Base-by-base conservation (phyloP, 30 jellyfish, hydroid and myxozoan species). In the Cassiopea andromeda region DNA sequence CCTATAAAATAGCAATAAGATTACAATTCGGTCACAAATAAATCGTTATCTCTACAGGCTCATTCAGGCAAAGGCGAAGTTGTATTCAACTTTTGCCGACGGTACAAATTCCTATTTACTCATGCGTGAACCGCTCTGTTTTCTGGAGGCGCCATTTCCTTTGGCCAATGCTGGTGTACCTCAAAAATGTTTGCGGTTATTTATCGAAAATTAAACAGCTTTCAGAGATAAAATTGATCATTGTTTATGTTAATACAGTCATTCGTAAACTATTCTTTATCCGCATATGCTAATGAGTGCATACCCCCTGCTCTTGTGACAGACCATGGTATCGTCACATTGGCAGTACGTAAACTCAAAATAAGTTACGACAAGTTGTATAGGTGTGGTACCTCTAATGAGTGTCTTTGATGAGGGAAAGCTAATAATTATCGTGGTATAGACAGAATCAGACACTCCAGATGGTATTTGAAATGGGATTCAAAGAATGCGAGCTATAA, bases 101-200 rank as follows among this genome's bases (percentile, higher is more conserved):
- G 86, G 49, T 48, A 85, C 17, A 49, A 86, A 76, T 86, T 47
- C 89, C 46, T 75, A 19, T 12, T 87, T 90, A 87, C 73, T 87
- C 86, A 87, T 15, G 80, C 94, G 90, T 87, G 82, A 85, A 69
- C 5, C 78, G 90, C 90, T 69, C 85, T 87, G 94, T 78, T 87
- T 77, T 87, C 83, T 17, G 49, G 78, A 87, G 94, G 94, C 90
- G 90, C 90, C 94, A 87, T 87, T 87, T 87, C 94, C 94, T 80
- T 48, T 72, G 72, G 68, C 47, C 69, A 70, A 81, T 84, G 60
- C 85, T 77, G 90, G 94, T 81, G 14, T 48, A 79, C 94, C 94
- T 76, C 90, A 78, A 49, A 75, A 87, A 61, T 44, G 59, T 59
- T 87, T 67, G 75, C 68, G 80, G 69, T 64, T 15, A 76, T 87